Percentiles rank a stretch among this genome's conserved stretches.
phyloP scores from a whole-genome alignment of 2,797 vertebrate genomes.

The Melanotaenia maccullochi region DNA sequence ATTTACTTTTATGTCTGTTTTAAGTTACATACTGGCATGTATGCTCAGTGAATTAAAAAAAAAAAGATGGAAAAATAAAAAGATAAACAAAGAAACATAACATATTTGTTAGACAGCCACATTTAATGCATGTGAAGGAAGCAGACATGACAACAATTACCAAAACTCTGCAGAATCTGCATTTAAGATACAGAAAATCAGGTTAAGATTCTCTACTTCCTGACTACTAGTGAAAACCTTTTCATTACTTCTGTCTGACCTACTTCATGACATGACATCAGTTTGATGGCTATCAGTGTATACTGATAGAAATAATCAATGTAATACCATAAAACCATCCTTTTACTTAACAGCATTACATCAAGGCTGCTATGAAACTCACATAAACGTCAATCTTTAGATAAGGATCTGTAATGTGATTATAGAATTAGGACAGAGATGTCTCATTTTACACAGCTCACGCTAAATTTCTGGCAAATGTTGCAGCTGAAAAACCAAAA shows the following conservation, averaged over 20 bases:
- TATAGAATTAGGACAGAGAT: conserved; percentile 34
- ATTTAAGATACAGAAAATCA: too few species aligned
- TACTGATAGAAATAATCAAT: background rate
- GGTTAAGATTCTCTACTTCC: background rate
- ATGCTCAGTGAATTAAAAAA: background rate
- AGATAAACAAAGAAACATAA: too few species aligned
- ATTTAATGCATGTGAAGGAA: too few species aligned
- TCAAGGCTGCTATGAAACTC: conserved; percentile 3
- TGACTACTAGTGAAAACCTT: background rate
- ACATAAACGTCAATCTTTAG: conserved; percentile 20
- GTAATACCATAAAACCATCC: conserved; percentile 14
- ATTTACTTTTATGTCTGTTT: background rate
- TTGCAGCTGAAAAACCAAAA: conserved; percentile 14
- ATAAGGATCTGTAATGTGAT: conserved; percentile 36
- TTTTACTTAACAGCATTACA: background rate
- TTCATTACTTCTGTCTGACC: background rate
- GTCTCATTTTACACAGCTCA: conserved; percentile 22
- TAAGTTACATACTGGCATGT: background rate
- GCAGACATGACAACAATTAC: background rate
- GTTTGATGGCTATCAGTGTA: background rate
- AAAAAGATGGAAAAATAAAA: background rate
- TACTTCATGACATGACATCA: background rate
- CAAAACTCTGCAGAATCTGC: background rate
- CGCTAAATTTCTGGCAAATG: conserved; percentile 10
- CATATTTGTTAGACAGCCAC: background rate